phyloP scores from a whole-genome alignment of 2,113 vertebrate species.

The Poecile atricapillus region DNA sequence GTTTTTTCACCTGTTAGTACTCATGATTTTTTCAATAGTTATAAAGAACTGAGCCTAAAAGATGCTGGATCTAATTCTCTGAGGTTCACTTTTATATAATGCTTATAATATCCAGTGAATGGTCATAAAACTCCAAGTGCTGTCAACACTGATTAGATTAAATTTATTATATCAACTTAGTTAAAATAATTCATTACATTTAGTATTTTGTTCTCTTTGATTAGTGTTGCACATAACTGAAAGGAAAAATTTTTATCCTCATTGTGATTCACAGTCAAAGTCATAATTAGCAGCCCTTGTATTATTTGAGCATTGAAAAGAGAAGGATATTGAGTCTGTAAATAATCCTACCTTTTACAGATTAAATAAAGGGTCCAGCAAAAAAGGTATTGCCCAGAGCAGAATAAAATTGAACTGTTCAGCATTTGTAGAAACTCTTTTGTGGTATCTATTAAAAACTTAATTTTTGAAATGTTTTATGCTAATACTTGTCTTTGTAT shows the following conservation, averaged over 20 bases:
- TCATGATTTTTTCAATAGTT: background rate
- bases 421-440: background rate
- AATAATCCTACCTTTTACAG: background rate
- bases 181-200: background rate
- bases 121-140: background rate
- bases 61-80: background rate
- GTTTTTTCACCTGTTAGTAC: background rate
- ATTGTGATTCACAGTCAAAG: background rate
- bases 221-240: background rate
- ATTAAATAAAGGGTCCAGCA: background rate
- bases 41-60: background rate
- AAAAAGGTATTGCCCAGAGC: background rate
- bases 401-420: background rate
- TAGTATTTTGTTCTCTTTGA: background rate
- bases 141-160: background rate
- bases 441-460: background rate
- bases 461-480: background rate
- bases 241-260: background rate
- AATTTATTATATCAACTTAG: background rate
- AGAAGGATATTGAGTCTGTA: background rate
- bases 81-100: background rate
- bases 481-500: background rate
- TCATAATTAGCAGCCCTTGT: background rate
- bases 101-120: background rate
- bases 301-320: background rate